A percentile compares a stretch with the other conserved stretches of the same genome.
Evolutionary conservation across 1,140 invertebrate species (phyloP).

Genomic region (Pollicipes pollicipes): DNA sequence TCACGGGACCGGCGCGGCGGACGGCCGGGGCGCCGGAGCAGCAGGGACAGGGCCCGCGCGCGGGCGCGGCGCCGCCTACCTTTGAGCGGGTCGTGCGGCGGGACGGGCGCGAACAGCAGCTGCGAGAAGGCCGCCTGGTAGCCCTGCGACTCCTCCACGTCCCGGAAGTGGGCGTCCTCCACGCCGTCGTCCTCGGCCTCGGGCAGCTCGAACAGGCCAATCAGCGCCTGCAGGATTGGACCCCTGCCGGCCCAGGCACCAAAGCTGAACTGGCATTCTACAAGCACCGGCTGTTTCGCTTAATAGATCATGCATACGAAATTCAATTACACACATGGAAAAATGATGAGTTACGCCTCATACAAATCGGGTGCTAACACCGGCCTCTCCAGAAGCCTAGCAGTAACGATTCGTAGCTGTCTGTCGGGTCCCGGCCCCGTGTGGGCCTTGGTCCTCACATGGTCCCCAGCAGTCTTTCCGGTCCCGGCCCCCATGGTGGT

Average conservation of each 20-base stretch:
- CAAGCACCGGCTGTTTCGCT: too few species aligned
- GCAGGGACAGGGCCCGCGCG: too few species aligned
- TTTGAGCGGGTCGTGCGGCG: slow-evolving; percentile 43
- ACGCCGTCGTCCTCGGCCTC: slow-evolving; percentile 54
- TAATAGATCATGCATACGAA: slow-evolving; percentile 5
- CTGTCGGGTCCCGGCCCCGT: too few species aligned
- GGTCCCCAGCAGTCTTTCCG: too few species aligned
- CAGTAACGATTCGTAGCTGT: neutral
- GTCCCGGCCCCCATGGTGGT: too few species aligned
- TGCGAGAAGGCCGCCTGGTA: slow-evolving; percentile 81
- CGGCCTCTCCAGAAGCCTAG: neutral
- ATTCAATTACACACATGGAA: slow-evolving; percentile 10
- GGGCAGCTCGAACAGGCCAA: slow-evolving; percentile 75
- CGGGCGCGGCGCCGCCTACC: too few species aligned
- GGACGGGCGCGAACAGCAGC: slow-evolving; percentile 60
- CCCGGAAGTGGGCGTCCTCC: slow-evolving; percentile 62
- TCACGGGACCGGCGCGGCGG: too few species aligned
- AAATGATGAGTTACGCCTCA: slow-evolving; percentile 6
- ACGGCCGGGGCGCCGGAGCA: too few species aligned
- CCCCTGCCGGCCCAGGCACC: slow-evolving; percentile 23
- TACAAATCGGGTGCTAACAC: neutral
- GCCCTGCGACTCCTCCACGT: slow-evolving; percentile 63
- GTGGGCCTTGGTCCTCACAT: too few species aligned
- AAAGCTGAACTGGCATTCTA: slow-evolving; percentile 4
- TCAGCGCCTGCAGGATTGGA: slow-evolving; percentile 44